Evolutionary conservation across 2,113 vertebrate genomes (phyloP).

Genomic region (Protobothrops flavoviridis): DNA sequence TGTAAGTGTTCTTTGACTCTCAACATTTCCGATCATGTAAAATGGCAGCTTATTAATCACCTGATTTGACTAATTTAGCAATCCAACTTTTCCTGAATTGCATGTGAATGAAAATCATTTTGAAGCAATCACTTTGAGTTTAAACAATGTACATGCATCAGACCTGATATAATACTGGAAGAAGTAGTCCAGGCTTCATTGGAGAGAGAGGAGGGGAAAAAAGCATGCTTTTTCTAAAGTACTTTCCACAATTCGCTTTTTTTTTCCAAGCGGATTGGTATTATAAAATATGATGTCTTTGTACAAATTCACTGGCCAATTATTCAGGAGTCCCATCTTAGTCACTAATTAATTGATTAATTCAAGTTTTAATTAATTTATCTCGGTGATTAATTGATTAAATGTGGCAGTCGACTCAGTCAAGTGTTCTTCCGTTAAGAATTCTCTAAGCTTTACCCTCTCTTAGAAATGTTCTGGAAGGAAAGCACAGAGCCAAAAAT

Average conservation of each 20-base stretch:
- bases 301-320: not conserved
- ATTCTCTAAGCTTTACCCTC: not conserved
- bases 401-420: not conserved
- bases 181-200: not conserved
- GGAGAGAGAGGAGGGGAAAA: not conserved
- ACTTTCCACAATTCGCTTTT: not conserved
- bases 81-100: not conserved
- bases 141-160: not conserved
- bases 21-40: not conserved
- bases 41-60: not conserved
- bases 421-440: not conserved
- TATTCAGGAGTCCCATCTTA: not conserved
- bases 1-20: not conserved
- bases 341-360: not conserved
- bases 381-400: not conserved
- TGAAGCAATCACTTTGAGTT: not conserved
- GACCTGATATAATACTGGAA: too few relatives aligned
- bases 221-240: not conserved
- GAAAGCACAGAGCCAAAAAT: not conserved
- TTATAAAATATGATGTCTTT: not conserved
- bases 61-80: not conserved
- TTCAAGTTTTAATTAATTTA: not conserved
- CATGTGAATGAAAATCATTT: not conserved
- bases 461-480: not conserved
- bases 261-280: not conserved